Base-by-base conservation (phyloP, 2,113 vertebrate genomes). In the Lagopus leucura region DNA sequence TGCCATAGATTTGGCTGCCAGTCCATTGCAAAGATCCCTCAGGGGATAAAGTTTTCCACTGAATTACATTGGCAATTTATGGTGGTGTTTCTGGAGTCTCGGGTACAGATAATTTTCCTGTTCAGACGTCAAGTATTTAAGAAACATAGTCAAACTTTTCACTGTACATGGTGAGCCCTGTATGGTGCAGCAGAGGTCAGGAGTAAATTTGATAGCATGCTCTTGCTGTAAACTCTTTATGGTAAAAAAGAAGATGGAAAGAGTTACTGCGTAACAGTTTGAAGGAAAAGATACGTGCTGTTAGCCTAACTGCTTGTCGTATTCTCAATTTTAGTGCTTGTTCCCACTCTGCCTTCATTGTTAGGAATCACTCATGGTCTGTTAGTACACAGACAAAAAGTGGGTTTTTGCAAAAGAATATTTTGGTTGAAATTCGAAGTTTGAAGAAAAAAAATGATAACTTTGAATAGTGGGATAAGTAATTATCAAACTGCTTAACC, bases 161-260 rank as follows among this genome's bases (percentile, higher is more conserved):
- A 7, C 21, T 65, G 21, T 17, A 7, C 16, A 1, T 48, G 63
- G 34, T 57, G 63, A n/a, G 36, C 36, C 7, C 34, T 25, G 5
- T 42, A 54, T 64, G 7, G 64, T 91, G 30, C 65, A 66, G 19
- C 0, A 2, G 34, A 28, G 28, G 24, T 4, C 60, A 54, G 82
- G 43, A 25, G 5, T 50, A 8, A 22, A 1, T 86, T 81, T 80
- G 36, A 5, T 63, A 70, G 75, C 27, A 76, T 24, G 40, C 34
- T 80, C n/a, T 13, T 60, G 22, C 64, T 94, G 60, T 82, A 82
- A 71, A 70, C 84, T 27, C 32, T 78, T 79, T 78, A 40, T 36
- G 58, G 67, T 50, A 28, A 80, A 75, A 88, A 89, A 47, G 69
- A 80, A 67, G 82, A 58, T 89, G 89, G 81, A 70, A 89, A 36